Evolutionary conservation across 37 sponge, comb jelly and placozoan genomes (phyloP).

Genomic region (Halichondria panicea): DNA sequence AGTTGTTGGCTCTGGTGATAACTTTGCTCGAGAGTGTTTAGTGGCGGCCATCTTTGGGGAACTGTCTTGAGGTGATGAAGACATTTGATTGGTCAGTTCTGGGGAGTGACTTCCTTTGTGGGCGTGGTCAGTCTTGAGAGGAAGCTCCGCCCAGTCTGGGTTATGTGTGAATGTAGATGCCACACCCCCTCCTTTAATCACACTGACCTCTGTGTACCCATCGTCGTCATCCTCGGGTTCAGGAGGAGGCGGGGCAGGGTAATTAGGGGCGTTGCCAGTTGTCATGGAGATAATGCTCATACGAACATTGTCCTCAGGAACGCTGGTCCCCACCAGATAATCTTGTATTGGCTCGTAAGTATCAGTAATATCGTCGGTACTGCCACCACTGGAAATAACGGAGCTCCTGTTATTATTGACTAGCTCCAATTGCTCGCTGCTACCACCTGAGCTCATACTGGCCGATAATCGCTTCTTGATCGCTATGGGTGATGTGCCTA

Average conservation of each 20-base stretch:
- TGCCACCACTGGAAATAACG: neutral
- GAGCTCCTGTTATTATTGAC: neutral
- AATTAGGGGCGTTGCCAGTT: neutral
- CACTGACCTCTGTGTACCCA: conserved; percentile 1
- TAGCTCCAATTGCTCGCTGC: neutral
- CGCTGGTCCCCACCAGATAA: neutral
- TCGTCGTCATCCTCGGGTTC: conserved; percentile 7
- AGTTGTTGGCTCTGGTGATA: conserved; percentile 18
- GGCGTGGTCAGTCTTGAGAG: no score
- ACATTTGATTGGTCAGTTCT: neutral
- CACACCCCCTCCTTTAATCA: conserved; percentile 4
- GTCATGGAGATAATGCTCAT: neutral
- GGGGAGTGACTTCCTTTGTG: no score
- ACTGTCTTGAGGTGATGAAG: neutral
- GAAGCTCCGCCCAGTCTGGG: neutral
- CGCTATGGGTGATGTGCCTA: neutral
- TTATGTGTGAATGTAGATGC: neutral
- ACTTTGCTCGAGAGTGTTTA: neutral
- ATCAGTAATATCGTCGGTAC: conserved; percentile 6
- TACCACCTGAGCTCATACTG: neutral
- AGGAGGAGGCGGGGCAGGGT: conserved; percentile 16
- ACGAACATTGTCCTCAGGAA: neutral
- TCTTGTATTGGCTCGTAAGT: conserved; percentile 11
- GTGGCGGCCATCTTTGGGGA: neutral
- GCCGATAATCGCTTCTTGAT: neutral